Base-by-base conservation (phyloP, 2,797 vertebrate genomes). In the Erpetoichthys calabaricus region DNA sequence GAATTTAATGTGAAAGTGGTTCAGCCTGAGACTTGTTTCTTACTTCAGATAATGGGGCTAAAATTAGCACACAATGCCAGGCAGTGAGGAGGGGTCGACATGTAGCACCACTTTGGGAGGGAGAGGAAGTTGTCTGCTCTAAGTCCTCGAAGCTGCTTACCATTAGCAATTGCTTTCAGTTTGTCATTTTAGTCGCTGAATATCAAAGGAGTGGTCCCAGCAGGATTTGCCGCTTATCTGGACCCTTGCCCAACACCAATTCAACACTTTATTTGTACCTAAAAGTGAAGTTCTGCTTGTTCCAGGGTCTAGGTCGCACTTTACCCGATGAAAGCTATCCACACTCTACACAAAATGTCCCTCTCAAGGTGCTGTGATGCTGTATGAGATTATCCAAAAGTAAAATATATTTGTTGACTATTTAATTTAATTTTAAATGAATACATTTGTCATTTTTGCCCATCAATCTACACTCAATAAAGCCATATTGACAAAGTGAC, bases 41-140 rank as follows among this genome's bases (percentile, higher is more conserved):
- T 82, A 77, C 63, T 63, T 68, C 68, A 71, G 81, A 88, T 88
- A 88, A 88, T 94, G 80, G 87, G 75, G 71, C 91, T 93, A 94
- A 92, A 94, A 86, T 90, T 92, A 97, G 89, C 88, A 89, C 81
- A 94, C 92, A 93, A 91, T 94, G 85, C 89, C 81, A 74, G 81
- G 81, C 81, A 77, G 81, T 77, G 71, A 73, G 80, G 79, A 70
- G 75, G 79, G 76, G 73, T 80, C 85, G 64, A 78, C 76, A 67
- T 70, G 75, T 75, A 75, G 79, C 78, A 74, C 73, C 75, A 76
- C 46, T 80, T 82, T 86, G 85, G 84, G 85, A 85, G 67, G 81
- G 79, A 78, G 79, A 78, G 72, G 67, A 74, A 77, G 76, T 75
- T 75, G 72, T 84, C 84, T 86, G 83, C 44, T 46, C 43, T 67